Conservation (phyloP, 2,888 invertebrate genomes). For the Heliconius erato region DNA sequence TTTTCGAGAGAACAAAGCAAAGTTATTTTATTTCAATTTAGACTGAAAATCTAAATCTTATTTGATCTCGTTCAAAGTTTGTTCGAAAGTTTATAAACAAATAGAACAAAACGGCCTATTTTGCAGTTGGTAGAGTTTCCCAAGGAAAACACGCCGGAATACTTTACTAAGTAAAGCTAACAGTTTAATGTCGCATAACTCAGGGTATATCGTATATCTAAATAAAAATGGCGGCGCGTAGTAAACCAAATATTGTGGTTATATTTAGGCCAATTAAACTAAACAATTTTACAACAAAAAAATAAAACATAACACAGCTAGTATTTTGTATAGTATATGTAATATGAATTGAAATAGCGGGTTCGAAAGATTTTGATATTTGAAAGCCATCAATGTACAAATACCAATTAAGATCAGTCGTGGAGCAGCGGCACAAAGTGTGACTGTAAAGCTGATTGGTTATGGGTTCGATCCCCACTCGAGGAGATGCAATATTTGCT, state of each 20-base stretch:
- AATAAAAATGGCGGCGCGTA: not conserved
- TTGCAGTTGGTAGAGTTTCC: slow-evolving; percentile 19
- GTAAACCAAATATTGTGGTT: slow-evolving; percentile 1
- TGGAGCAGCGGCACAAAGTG: too few species aligned
- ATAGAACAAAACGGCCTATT: slow-evolving; percentile 26
- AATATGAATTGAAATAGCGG: too few species aligned
- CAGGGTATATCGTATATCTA: not conserved
- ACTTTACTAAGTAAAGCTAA: slow-evolving; percentile 34
- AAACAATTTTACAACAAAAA: too few species aligned
- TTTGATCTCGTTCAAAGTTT: slow-evolving; percentile 29
- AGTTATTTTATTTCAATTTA: slow-evolving; percentile 17
- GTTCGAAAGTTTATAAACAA: slow-evolving; percentile 27
- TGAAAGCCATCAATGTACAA: too few species aligned
- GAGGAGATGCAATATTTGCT: too few species aligned
- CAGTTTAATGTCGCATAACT: slow-evolving; percentile 27
- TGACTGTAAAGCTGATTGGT: too few species aligned
- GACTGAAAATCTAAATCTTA: slow-evolving; percentile 22
- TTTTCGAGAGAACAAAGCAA: slow-evolving; percentile 12
- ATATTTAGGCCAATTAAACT: not conserved
- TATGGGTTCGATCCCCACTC: too few species aligned
- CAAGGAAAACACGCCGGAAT: slow-evolving; percentile 17
- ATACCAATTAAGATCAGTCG: too few species aligned
- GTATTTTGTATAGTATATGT: too few species aligned
- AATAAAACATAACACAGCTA: too few species aligned
- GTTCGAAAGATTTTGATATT: too few species aligned